phyloP scores from a whole-genome alignment of 2,888 invertebrate genomes.

The Dryocosmus kuriphilus region DNA sequence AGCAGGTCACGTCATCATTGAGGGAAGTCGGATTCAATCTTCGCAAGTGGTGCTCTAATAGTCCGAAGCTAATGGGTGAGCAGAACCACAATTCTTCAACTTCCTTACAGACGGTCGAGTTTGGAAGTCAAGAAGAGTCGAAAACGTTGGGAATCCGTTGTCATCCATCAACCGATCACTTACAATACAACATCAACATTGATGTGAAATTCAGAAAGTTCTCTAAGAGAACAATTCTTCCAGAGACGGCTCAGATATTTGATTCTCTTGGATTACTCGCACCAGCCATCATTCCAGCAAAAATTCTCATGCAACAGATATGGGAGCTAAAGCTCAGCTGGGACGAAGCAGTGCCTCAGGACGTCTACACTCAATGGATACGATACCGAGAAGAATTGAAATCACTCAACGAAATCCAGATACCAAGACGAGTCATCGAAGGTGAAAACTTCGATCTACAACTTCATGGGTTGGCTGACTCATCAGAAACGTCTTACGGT shows the following conservation, averaged over 20 bases:
- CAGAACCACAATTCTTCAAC: too few species aligned
- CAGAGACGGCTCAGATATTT: slow-evolving; percentile 39
- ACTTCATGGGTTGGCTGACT: too few species aligned
- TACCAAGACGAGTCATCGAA: too few species aligned
- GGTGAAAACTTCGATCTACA: too few species aligned
- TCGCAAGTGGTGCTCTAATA: slow-evolving; percentile 18
- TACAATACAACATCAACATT: neutral
- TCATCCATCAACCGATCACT: neutral
- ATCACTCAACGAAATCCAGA: too few species aligned
- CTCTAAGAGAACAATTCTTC: slow-evolving; percentile 45
- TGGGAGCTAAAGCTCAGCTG: too few species aligned
- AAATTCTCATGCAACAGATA: too few species aligned
- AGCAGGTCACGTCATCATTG: neutral
- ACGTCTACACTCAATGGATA: too few species aligned
- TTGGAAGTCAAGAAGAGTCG: neutral
- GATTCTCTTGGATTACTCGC: slow-evolving; percentile 48
- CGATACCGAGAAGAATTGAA: too few species aligned
- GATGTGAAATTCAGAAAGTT: neutral
- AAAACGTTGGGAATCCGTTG: slow-evolving; percentile 14
- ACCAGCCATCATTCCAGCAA: too few species aligned
- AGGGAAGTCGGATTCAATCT: slow-evolving; percentile 5
- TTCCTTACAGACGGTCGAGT: neutral
- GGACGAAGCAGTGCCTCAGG: too few species aligned
- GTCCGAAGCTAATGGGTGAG: neutral
- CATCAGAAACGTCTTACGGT: too few species aligned